Conservation (phyloP, 2,888 invertebrate species). For the Linnaemya vulpina region DNA sequence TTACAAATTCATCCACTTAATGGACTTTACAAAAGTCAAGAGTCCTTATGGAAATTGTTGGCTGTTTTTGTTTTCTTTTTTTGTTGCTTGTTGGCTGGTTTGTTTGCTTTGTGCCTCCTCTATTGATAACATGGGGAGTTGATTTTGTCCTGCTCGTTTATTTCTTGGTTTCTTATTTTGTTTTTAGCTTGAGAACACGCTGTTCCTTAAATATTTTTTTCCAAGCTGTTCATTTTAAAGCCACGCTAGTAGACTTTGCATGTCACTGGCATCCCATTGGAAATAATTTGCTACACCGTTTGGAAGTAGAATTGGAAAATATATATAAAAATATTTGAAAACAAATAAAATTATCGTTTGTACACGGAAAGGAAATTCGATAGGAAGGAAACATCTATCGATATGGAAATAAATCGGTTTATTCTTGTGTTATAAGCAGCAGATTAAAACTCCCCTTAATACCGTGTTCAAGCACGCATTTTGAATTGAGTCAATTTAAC, state of each 20-base stretch:
- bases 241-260: constrained; percentile 50
- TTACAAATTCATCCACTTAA: constrained; percentile 36
- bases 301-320: neutral
- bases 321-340: too few relatives aligned
- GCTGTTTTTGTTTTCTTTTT: neutral
- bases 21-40: neutral
- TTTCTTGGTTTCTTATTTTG: neutral
- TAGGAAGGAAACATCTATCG: too few relatives aligned
- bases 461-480: too few relatives aligned
- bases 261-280: constrained; percentile 50
- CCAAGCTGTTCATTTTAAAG: constrained; percentile 27
- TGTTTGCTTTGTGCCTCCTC: constrained; percentile 5
- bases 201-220: constrained; percentile 47
- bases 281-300: constrained; percentile 45
- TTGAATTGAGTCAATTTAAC: too few relatives aligned
- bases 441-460: too few relatives aligned
- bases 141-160: constrained; percentile 35
- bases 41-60: constrained; percentile 48
- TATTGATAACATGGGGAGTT: constrained; percentile 45
- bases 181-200: constrained; percentile 36
- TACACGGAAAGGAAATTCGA: too few relatives aligned
- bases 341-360: too few relatives aligned
- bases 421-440: too few relatives aligned
- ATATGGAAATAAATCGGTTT: too few relatives aligned
- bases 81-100: constrained; percentile 10